phyloP scores from a whole-genome alignment of 2,113 vertebrate genomes.

The Desmodus rotundus region DNA sequence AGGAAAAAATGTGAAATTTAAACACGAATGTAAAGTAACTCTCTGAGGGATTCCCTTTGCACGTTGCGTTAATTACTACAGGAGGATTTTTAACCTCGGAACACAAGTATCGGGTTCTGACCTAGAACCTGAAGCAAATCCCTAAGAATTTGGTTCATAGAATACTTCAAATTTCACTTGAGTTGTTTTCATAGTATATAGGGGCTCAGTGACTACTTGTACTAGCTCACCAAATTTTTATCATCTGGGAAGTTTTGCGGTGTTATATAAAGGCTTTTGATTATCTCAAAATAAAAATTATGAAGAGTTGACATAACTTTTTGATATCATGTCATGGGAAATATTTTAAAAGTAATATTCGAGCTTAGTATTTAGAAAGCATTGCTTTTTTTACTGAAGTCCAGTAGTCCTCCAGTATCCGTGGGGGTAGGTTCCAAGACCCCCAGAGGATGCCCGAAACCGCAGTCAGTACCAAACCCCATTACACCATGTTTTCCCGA shows the following conservation, averaged over 20 bases:
- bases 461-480: background rate
- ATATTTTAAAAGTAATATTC: background rate
- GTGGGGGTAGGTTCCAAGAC: background rate
- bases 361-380: constrained; percentile 1
- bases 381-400: background rate
- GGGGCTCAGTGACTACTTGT: background rate
- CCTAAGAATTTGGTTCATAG: background rate
- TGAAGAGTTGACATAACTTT: background rate
- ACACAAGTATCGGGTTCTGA: background rate
- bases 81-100: background rate
- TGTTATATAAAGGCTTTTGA: background rate
- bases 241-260: background rate
- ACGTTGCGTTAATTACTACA: background rate
- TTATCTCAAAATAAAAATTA: background rate
- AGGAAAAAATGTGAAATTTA: background rate
- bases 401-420: too few relatives aligned
- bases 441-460: background rate
- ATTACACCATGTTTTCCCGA: too few relatives aligned
- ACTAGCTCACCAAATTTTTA: background rate
- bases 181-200: background rate
- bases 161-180: background rate
- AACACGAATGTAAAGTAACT: background rate
- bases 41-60: background rate
- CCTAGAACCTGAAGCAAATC: background rate
- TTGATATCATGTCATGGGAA: background rate